phyloP scores from a whole-genome alignment of 2,113 vertebrate species.

The Lepus americanus region DNA sequence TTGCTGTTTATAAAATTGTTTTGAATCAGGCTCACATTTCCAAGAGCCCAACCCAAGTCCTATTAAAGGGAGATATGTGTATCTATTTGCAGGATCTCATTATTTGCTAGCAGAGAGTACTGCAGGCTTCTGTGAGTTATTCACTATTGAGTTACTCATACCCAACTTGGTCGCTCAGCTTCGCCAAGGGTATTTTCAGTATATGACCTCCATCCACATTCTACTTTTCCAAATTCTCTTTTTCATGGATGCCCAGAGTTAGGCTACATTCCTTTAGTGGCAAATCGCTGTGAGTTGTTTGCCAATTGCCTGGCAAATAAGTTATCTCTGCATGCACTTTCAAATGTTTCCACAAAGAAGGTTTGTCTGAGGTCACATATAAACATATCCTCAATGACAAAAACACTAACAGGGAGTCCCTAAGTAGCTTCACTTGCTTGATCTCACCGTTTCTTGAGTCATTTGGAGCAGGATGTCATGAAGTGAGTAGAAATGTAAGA shows the following conservation, averaged over 20 bases:
- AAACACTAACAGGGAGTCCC: background rate
- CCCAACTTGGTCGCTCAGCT: conserved; percentile 19
- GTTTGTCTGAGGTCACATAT: background rate
- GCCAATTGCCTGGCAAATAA: background rate
- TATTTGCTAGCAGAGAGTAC: conserved; percentile 9
- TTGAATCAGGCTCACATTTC: conserved; percentile 51
- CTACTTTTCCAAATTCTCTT: conserved; percentile 42
- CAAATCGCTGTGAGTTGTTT: background rate
- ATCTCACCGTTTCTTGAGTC: background rate
- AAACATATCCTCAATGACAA: background rate
- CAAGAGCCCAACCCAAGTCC: conserved; percentile 37
- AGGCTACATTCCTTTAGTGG: background rate
- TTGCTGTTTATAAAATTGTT: conserved; percentile 41
- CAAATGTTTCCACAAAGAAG: conserved; percentile 28
- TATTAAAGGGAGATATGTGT: conserved; percentile 31
- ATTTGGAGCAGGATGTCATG: background rate
- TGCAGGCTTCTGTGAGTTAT: conserved; percentile 23
- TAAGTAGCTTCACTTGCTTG: background rate
- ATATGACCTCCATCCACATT: conserved; percentile 34
- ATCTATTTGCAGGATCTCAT: conserved; percentile 50
- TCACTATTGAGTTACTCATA: conserved; percentile 46
- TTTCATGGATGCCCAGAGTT: conserved; percentile 1
- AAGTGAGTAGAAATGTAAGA: background rate
- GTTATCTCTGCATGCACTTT: background rate
- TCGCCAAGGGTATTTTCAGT: conserved; percentile 41